phyloP scores from a whole-genome alignment of 2,888 invertebrate species.

The Oasisia sp. region DNA sequence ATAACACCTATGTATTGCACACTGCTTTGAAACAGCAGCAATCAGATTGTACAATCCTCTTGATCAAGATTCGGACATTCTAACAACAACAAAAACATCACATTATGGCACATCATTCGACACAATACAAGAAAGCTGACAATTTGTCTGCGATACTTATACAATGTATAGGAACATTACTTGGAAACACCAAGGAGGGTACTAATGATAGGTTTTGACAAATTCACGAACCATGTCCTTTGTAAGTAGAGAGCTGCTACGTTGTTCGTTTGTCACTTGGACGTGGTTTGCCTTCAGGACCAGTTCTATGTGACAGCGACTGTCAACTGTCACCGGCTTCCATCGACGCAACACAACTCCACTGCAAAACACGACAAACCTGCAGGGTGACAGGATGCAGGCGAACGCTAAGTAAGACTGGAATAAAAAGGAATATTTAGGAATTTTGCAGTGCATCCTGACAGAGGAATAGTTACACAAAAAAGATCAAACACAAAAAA shows the following conservation, averaged over 20 bases:
- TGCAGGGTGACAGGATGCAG: background rate
- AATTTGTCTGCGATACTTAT: no score
- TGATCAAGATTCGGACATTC: no score
- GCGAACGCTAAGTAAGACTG: background rate
- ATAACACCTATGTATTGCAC: no score
- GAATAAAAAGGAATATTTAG: background rate
- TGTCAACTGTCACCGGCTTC: conserved; percentile 73
- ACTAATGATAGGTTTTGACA: background rate
- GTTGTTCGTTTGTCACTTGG: conserved; percentile 66
- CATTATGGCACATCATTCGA: no score
- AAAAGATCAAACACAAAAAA: background rate
- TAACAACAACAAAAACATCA: no score
- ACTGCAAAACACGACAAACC: conserved; percentile 68
- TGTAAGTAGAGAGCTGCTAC: conserved; percentile 58
- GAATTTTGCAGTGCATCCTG: background rate
- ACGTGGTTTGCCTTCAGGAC: conserved; percentile 79
- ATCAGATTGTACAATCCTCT: no score
- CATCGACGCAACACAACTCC: conserved; percentile 82
- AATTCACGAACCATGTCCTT: conserved; percentile 56
- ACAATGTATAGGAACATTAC: no score
- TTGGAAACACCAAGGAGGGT: no score
- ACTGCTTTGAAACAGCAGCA: no score
- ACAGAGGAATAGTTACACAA: background rate
- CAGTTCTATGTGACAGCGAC: conserved; percentile 77
- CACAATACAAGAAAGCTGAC: no score